Base-by-base conservation (phyloP, 2,797 vertebrate genomes). In the Crypturellus tataupa region DNA sequence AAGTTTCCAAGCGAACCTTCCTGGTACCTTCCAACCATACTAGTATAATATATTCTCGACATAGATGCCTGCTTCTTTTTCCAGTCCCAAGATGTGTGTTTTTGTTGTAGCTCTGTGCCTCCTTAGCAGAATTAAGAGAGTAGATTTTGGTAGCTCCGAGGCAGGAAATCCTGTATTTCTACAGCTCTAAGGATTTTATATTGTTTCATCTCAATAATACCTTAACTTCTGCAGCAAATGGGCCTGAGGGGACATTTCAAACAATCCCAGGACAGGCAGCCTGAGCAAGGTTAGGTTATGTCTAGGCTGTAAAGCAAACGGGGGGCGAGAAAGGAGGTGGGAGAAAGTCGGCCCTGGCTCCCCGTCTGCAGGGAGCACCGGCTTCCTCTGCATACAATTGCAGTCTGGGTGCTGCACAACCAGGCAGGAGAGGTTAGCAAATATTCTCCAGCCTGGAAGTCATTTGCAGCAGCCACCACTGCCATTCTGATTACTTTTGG, bases 161-260 rank as follows among this genome's bases (percentile, higher is more conserved):
- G 87, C 85, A 93, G 82, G 94, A 94, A 94, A 93, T 96, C 67
- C 73, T 90, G 42, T 93, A 72, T 91, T 93, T 91, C 88, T 86
- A 84, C 78, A 94, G 82, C 80, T 90, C 87, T 58, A 9, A 86
- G 89, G 91, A 84, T 65, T 92, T 92, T 10, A 8, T 69, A 47
- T 51, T 87, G 73, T 89, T 92, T 96, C 70, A 88, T 93, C 79
- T 87, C 72, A 56, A 0, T 75, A 87, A 85, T 85, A 55, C 65
- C 46, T 27, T 51, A 70, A 70, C 39, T 73, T 73, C 51, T 53
- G 65, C 73, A 92, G 82, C 77, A 95, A 86, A 68, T 4, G 42
- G 89, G 35, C 89, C 85, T n/a, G 56, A 76, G 86, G 75, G 68
- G 93, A 51, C 78, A n/a, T 53, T 90, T 90, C 49, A 69, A 0